Percentiles rank a stretch among this genome's conserved stretches.
These are phyloP conservation scores for Mandrillus leucophaeus DNA, from an alignment of 2,113 vertebrate genomes.

Conservation along the genomic window DNA sequence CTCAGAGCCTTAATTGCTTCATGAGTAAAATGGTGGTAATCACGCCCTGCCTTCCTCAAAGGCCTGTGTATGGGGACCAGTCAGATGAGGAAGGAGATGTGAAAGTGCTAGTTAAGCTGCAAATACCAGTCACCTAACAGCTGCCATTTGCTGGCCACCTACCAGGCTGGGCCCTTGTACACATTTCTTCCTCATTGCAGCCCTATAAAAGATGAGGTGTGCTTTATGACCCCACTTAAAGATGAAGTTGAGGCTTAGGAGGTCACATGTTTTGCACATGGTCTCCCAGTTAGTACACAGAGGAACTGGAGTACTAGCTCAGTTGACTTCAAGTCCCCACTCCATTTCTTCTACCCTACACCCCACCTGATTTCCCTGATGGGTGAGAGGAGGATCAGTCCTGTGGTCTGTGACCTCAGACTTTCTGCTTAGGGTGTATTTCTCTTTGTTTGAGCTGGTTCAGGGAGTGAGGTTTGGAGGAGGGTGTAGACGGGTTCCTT, in stretches of 20 bases:
- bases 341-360: not conserved
- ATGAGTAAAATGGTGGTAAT: slow-evolving; percentile 23
- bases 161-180: not conserved
- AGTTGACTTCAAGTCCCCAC: not conserved
- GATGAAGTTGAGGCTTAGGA: slow-evolving; percentile 24
- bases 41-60: not conserved
- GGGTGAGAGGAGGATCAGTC: not conserved
- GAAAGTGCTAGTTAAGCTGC: slow-evolving; percentile 19
- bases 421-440: not conserved
- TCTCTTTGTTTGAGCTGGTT: slow-evolving; percentile 32
- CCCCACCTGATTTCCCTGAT: not conserved
- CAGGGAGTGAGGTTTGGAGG: not conserved
- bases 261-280: not conserved
- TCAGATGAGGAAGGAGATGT: slow-evolving; percentile 35
- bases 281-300: not conserved
- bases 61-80: not conserved
- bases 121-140: not conserved
- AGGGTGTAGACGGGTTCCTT: not conserved
- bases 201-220: not conserved
- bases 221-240: not conserved
- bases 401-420: not conserved
- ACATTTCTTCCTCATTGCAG: not conserved
- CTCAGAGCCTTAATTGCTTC: not conserved
- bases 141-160: not conserved
- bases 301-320: not conserved